Evolutionary conservation across 2,888 invertebrate species (phyloP).

Genomic region (Chloromyia formosa): DNA sequence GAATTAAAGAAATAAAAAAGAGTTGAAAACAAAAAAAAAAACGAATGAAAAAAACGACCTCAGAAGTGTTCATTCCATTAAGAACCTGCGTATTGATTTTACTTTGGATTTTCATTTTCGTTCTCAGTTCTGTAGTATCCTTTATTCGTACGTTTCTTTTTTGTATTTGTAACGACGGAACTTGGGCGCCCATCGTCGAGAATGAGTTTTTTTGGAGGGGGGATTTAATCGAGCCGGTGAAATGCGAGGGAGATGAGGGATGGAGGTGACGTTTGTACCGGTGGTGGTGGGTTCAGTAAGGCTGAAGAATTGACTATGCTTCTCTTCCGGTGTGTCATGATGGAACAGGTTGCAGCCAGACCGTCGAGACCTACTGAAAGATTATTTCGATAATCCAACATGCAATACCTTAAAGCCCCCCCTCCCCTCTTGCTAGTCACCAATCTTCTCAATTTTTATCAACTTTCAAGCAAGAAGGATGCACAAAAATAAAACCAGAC

Average conservation of each 20-base stretch:
- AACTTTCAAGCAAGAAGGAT: slow-evolving; percentile 37
- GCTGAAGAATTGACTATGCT: slow-evolving; percentile 13
- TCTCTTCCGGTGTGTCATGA: slow-evolving; percentile 3
- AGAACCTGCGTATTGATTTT: slow-evolving; percentile 47
- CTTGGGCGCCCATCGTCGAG: neutral
- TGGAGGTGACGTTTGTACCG: too few species aligned
- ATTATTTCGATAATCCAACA: slow-evolving; percentile 38
- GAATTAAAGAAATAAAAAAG: slow-evolving; percentile 38
- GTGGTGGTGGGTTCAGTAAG: neutral
- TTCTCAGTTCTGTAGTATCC: slow-evolving; percentile 43
- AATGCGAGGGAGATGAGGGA: neutral
- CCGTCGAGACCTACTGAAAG: slow-evolving; percentile 9
- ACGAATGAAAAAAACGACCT: slow-evolving; percentile 20
- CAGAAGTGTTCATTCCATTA: slow-evolving; percentile 44
- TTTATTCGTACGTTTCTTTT: slow-evolving; percentile 40
- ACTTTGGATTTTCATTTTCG: slow-evolving; percentile 44
- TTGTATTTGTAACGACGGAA: slow-evolving; percentile 33
- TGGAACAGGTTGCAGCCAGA: slow-evolving; percentile 13
- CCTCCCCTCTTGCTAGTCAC: slow-evolving; percentile 35
- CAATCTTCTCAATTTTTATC: slow-evolving; percentile 38
- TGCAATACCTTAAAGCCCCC: slow-evolving; percentile 34
- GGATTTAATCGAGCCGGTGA: neutral
- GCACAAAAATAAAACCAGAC: slow-evolving; percentile 38
- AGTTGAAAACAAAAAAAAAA: slow-evolving; percentile 10
- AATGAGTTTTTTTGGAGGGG: neutral